These are phyloP conservation scores for Microplitis mediator DNA, from an alignment of 1,140 invertebrate genomes.

Conservation along the genomic window DNA sequence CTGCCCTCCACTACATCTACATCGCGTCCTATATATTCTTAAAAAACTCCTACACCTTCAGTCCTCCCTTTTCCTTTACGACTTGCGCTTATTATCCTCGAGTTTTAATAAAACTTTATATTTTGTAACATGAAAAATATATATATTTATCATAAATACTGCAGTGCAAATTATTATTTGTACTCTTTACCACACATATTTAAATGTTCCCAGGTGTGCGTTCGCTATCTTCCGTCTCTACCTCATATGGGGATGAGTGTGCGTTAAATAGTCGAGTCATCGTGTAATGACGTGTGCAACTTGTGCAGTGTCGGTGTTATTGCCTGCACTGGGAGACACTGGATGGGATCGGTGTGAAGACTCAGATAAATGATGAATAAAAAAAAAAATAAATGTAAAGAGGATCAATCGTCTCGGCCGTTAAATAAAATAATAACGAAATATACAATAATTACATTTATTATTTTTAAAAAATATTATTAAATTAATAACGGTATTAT, in stretches of 20 bases:
- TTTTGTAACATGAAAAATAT: not conserved
- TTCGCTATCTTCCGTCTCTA: not conserved
- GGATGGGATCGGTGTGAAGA: too few relatives aligned
- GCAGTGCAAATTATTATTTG: too few relatives aligned
- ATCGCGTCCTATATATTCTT: not conserved
- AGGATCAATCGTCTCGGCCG: too few relatives aligned
- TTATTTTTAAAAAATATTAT: too few relatives aligned
- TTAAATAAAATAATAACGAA: too few relatives aligned
- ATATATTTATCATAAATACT: too few relatives aligned
- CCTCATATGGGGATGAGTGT: not conserved
- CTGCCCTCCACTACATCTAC: not conserved
- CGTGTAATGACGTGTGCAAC: slow-evolving; percentile 58
- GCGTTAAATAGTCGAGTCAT: slow-evolving; percentile 51
- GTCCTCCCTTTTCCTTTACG: not conserved
- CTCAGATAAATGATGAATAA: too few relatives aligned
- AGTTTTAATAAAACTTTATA: not conserved
- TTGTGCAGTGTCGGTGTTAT: slow-evolving; percentile 6
- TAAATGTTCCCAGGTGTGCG: not conserved
- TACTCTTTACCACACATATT: too few relatives aligned
- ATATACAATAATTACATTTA: too few relatives aligned
- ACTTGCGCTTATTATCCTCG: not conserved
- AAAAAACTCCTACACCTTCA: not conserved
- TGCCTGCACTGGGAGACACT: too few relatives aligned
- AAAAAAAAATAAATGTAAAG: too few relatives aligned
- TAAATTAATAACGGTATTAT: not conserved